Evolutionary conservation across 1,140 invertebrate genomes (phyloP).

Genomic region (Tigriopus japonicus): DNA sequence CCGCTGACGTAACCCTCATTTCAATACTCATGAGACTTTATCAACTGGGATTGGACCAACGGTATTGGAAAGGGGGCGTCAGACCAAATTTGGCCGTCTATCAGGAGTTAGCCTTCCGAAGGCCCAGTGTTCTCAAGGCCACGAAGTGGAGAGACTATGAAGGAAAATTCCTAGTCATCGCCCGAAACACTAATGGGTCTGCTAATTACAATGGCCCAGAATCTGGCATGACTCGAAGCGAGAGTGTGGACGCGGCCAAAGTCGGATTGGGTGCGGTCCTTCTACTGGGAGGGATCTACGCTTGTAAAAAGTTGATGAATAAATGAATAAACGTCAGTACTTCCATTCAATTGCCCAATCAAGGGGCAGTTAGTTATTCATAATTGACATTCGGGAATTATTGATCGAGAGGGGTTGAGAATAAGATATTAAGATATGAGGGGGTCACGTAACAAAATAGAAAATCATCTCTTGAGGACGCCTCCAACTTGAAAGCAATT

Average conservation of each 20-base stretch:
- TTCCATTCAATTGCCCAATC: too few species aligned
- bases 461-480: background rate
- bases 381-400: too few species aligned
- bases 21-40: background rate
- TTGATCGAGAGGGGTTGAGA: too few species aligned
- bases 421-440: background rate
- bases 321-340: background rate
- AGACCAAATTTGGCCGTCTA: background rate
- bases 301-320: background rate
- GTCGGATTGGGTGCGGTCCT: background rate
- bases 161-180: background rate
- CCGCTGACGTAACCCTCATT: background rate
- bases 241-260: background rate
- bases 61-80: background rate
- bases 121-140: background rate
- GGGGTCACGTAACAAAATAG: background rate
- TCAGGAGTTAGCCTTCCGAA: background rate
- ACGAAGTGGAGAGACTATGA: background rate
- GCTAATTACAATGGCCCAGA: background rate
- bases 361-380: too few species aligned
- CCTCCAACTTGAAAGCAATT: too few species aligned
- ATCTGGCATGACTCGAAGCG: background rate
- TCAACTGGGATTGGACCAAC: slow-evolving; percentile 8
- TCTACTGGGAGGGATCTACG: background rate
- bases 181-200: background rate